Conservation (phyloP, 2,113 vertebrate species). For the Carlito syrichta region DNA sequence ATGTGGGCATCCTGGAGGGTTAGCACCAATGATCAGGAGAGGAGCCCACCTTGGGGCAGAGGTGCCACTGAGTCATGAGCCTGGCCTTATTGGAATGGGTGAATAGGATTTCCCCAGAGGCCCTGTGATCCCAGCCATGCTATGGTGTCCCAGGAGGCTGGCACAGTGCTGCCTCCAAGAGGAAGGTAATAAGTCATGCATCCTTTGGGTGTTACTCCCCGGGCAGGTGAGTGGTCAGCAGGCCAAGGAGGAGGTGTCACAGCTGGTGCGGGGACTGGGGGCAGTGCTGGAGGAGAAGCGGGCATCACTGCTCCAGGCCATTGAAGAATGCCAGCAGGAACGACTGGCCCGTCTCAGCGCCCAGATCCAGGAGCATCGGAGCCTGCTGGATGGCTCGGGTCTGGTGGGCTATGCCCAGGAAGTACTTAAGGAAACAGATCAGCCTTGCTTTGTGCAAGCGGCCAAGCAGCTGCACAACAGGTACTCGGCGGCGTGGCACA, state of each 20-base stretch:
- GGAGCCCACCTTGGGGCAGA: neutral
- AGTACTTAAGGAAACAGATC: conserved; percentile 95
- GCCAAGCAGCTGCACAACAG: conserved; percentile 93
- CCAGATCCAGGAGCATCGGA: conserved; percentile 90
- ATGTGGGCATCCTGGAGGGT: neutral
- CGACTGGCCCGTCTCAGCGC: conserved; percentile 84
- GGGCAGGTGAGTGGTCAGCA: conserved; percentile 89
- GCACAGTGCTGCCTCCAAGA: neutral
- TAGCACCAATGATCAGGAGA: neutral
- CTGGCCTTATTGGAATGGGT: neutral
- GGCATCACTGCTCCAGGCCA: conserved; percentile 83
- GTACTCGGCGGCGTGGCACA: conserved; percentile 55
- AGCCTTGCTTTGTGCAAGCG: conserved; percentile 95
- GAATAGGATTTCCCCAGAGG: neutral
- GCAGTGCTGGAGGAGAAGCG: conserved; percentile 90
- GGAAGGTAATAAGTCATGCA: neutral
- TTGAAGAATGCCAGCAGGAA: conserved; percentile 89
- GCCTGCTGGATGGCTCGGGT: conserved; percentile 92
- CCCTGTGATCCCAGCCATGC: neutral
- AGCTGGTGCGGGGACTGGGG: conserved; percentile 89
- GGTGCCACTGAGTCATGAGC: neutral
- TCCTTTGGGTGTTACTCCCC: neutral
- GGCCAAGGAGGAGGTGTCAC: conserved; percentile 90
- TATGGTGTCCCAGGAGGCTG: neutral
- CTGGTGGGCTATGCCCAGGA: conserved; percentile 95